phyloP scores from a whole-genome alignment of 2,888 invertebrate species.

The Parascotia fuliginaria region DNA sequence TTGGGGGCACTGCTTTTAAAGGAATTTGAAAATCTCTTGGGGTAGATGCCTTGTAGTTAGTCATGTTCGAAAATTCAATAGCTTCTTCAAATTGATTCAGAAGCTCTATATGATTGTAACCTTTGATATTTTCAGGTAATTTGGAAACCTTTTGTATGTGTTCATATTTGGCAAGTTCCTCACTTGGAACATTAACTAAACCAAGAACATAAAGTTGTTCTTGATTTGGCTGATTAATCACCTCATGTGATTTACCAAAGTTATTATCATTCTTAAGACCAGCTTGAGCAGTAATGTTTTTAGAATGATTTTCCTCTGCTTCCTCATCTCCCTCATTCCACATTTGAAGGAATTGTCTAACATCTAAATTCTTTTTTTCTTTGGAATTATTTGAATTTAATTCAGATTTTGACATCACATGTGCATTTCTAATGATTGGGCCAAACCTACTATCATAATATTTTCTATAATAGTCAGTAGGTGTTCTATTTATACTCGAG shows the following conservation, averaged over 20 bases:
- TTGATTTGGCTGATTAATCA: slow-evolving; percentile 50
- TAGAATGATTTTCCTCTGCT: slow-evolving; percentile 55
- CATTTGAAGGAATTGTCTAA: slow-evolving; percentile 81
- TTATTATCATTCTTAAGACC: slow-evolving; percentile 45
- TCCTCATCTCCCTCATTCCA: slow-evolving; percentile 85
- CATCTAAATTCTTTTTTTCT: slow-evolving; percentile 71
- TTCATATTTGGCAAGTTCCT: slow-evolving; percentile 81
- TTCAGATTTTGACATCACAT: slow-evolving; percentile 52
- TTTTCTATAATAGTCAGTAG: slow-evolving; percentile 65
- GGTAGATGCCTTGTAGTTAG: slow-evolving; percentile 49
- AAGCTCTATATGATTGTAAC: slow-evolving; percentile 77
- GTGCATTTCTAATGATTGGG: slow-evolving; percentile 50
- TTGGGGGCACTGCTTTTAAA: slow-evolving; percentile 43
- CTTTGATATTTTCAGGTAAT: slow-evolving; percentile 82
- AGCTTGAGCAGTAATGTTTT: slow-evolving; percentile 54
- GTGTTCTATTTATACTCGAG: slow-evolving; percentile 58
- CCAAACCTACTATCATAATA: slow-evolving; percentile 65
- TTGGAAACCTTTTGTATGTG: slow-evolving; percentile 83
- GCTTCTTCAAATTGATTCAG: slow-evolving; percentile 81
- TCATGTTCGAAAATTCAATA: slow-evolving; percentile 70
- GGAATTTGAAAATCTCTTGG: slow-evolving; percentile 50
- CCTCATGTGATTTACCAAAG: slow-evolving; percentile 51
- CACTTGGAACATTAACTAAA: slow-evolving; percentile 77
- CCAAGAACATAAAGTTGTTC: slow-evolving; percentile 82
- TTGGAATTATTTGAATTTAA: slow-evolving; percentile 50